Evolutionary conservation across 2,113 vertebrate genomes (phyloP).

Genomic region (Scatophagus argus): DNA sequence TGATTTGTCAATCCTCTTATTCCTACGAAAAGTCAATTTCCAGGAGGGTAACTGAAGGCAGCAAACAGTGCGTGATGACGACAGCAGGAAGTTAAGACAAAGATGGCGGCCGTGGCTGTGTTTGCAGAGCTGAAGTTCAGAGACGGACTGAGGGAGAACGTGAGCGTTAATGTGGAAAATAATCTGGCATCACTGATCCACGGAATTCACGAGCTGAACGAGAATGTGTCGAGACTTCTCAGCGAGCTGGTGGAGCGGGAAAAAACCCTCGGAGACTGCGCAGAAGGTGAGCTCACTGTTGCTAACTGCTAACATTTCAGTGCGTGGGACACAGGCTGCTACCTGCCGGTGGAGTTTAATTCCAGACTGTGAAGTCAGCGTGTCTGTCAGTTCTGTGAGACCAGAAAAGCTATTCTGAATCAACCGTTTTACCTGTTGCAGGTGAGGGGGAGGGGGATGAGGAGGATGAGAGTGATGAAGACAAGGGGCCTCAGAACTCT

Average conservation of each 20-base stretch:
- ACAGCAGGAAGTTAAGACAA: fast-evolving
- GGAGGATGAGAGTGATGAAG: slow-evolving; percentile 59
- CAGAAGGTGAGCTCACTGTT: slow-evolving; percentile 33
- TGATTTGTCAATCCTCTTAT: too few relatives aligned
- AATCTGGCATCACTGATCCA: slow-evolving; percentile 62
- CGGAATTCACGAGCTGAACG: slow-evolving; percentile 50
- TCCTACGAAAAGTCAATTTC: background rate
- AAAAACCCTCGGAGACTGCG: slow-evolving; percentile 19
- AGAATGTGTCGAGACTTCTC: slow-evolving; percentile 68
- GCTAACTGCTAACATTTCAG: background rate
- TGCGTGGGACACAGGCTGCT: background rate
- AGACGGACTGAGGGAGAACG: slow-evolving; percentile 60
- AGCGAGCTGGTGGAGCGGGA: slow-evolving; percentile 76
- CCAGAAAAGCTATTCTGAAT: background rate
- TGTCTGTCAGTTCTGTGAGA: background rate
- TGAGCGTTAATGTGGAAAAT: slow-evolving; percentile 61
- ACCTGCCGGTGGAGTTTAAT: too few relatives aligned
- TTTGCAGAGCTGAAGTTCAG: slow-evolving; percentile 63
- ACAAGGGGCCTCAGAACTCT: slow-evolving; percentile 26
- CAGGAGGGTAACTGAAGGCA: background rate
- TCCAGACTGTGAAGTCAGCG: too few relatives aligned
- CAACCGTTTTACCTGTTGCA: slow-evolving; percentile 31
- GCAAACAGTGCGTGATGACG: background rate
- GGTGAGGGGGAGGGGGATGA: slow-evolving; percentile 68
- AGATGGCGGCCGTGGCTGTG: slow-evolving; percentile 66